phyloP scores from a whole-genome alignment of 2,888 invertebrate genomes.

The Drosophila mulleri region DNA sequence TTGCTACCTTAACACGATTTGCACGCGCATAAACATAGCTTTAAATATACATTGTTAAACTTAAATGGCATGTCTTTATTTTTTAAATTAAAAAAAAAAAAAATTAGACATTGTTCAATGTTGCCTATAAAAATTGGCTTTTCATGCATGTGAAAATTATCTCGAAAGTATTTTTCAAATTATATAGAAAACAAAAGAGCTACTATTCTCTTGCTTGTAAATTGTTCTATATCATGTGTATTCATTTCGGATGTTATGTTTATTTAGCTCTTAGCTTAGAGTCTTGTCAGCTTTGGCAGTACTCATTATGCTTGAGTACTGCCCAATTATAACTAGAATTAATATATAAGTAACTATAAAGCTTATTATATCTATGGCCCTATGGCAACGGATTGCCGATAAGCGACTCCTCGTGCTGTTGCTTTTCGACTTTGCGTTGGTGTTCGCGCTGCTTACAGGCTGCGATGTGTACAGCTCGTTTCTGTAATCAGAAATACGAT shows the following conservation, averaged over 20 bases:
- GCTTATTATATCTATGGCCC: neutral
- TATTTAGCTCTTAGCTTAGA: conserved; percentile 19
- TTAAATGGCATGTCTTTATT: conserved; percentile 41
- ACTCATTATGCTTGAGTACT: conserved; percentile 1
- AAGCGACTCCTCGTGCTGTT: conserved; percentile 84
- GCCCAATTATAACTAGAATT: conserved; percentile 11
- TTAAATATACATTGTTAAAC: conserved; percentile 1
- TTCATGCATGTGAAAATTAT: conserved; percentile 29
- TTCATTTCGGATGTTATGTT: conserved; percentile 19
- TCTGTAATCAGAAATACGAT: conserved; percentile 71
- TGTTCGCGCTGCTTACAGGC: conserved; percentile 83
- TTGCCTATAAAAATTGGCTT: no score
- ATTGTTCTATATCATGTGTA: conserved; percentile 10
- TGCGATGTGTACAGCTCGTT: conserved; percentile 83
- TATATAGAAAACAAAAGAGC: conserved; percentile 5
- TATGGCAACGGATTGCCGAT: conserved; percentile 73
- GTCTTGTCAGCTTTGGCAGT: neutral
- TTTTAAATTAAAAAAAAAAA: no score
- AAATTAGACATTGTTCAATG: no score
- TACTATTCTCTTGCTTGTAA: conserved; percentile 6
- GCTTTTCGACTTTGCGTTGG: conserved; percentile 82
- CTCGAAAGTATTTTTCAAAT: conserved; percentile 44
- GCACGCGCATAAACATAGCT: conserved; percentile 14
- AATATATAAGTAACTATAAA: neutral
- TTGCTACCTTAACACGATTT: conserved; percentile 20